Evolutionary conservation across 1,140 invertebrate species (phyloP).

Genomic region (Andricus grossulariae): DNA sequence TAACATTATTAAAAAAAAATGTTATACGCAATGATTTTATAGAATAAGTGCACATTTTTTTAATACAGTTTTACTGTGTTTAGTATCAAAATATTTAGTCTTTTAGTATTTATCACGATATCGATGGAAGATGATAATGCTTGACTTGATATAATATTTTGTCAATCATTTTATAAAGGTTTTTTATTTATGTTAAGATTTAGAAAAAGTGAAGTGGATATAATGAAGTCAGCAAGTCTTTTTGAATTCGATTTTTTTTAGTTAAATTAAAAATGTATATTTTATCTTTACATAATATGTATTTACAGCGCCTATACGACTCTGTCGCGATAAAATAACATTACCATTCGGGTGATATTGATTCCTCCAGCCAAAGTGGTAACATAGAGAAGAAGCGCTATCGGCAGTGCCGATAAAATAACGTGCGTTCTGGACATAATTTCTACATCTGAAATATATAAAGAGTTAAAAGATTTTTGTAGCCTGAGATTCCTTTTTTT

Average conservation of each 20-base stretch:
- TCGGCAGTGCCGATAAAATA: conserved; percentile 90
- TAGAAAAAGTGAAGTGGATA: not conserved
- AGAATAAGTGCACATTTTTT: not conserved
- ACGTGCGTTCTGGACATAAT: conserved; percentile 92
- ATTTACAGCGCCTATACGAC: conserved; percentile 67
- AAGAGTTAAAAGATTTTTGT: conserved; percentile 29
- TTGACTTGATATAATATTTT: no score
- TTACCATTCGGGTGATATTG: conserved; percentile 85
- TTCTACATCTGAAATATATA: conserved; percentile 86
- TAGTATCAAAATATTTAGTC: not conserved
- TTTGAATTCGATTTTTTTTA: not conserved
- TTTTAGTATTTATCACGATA: no score
- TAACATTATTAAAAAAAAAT: conserved; percentile 42
- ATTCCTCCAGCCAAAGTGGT: conserved; percentile 83
- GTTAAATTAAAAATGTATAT: conserved; percentile 13
- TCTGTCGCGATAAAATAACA: conserved; percentile 88
- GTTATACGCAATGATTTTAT: conserved; percentile 25
- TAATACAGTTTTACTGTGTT: not conserved
- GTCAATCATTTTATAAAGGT: no score
- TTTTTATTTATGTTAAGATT: not conserved
- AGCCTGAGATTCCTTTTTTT: not conserved
- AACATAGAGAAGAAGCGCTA: conserved; percentile 87
- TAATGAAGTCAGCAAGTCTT: not conserved
- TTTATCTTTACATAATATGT: not conserved
- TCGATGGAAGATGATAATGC: no score